Evolutionary conservation across 37 sponge, comb jelly and placozoan species (phyloP).

Genomic region (Haliclona indistincta): DNA sequence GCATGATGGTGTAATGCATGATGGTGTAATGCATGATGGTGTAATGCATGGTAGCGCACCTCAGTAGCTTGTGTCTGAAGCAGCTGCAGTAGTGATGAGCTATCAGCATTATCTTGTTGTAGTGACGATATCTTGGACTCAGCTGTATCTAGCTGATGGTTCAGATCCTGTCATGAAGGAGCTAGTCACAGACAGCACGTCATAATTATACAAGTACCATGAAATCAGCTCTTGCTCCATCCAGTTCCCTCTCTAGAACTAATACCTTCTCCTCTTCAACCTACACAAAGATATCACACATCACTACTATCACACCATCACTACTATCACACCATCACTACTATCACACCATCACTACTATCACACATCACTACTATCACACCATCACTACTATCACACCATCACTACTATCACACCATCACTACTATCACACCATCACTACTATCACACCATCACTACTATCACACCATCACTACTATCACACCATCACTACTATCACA

Average conservation of each 20-base stretch:
- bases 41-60: too few relatives aligned
- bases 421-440: not conserved
- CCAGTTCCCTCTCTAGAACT: constrained; percentile 58
- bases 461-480: not conserved
- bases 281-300: constrained; percentile 7
- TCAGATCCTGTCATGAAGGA: constrained; percentile 29
- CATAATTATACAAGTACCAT: not conserved
- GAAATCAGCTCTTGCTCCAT: constrained; percentile 63
- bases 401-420: not conserved
- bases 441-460: not conserved
- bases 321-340: not conserved
- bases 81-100: too few relatives aligned
- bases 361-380: too few relatives aligned
- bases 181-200: not conserved
- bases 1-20: too few relatives aligned
- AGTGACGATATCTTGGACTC: constrained; percentile 11
- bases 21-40: too few relatives aligned
- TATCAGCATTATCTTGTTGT: not conserved
- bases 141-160: constrained; percentile 44
- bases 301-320: not conserved
- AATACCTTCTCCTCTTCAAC: constrained; percentile 27
- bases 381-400: not conserved
- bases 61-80: too few relatives aligned
- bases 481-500: not conserved
- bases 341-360: too few relatives aligned